Conservation (phyloP, 2,797 vertebrate species). For the Sebastes vulpes region DNA sequence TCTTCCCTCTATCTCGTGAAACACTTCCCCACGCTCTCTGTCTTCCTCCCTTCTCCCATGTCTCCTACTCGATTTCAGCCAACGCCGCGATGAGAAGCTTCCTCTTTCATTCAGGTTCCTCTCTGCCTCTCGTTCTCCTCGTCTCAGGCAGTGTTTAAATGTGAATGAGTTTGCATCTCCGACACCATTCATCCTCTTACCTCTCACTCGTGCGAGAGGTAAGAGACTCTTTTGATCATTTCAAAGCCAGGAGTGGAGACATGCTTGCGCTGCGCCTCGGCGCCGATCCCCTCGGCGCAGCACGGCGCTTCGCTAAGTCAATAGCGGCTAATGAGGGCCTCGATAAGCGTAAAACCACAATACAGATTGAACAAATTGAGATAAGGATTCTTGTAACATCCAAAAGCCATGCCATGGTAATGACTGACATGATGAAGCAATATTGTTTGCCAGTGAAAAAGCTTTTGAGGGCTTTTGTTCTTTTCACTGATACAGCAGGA, state of each 20-base stretch:
- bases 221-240: conserved; percentile 70
- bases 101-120: conserved; percentile 72
- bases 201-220: conserved; percentile 43
- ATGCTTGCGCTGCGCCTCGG: conserved; percentile 13
- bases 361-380: conserved; percentile 70
- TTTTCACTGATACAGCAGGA: conserved; percentile 38
- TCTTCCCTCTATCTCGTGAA: conserved; percentile 17
- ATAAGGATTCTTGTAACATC: conserved; percentile 68
- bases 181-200: conserved; percentile 62
- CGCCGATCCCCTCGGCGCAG: conserved; percentile 30
- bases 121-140: conserved; percentile 45
- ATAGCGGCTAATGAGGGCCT: conserved; percentile 74
- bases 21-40: conserved; percentile 36
- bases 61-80: conserved; percentile 24
- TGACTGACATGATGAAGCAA: conserved; percentile 62
- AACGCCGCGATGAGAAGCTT: conserved; percentile 59
- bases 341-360: conserved; percentile 58
- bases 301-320: conserved; percentile 66
- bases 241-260: conserved; percentile 62
- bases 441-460: conserved; percentile 66
- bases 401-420: conserved; percentile 53
- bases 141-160: conserved; percentile 50
- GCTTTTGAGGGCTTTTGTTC: conserved; percentile 56
- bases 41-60: conserved; percentile 12
- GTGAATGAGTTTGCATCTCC: conserved; percentile 65